Conservation (phyloP, 1,140 invertebrate genomes). For the Andrena cerasifolii region DNA sequence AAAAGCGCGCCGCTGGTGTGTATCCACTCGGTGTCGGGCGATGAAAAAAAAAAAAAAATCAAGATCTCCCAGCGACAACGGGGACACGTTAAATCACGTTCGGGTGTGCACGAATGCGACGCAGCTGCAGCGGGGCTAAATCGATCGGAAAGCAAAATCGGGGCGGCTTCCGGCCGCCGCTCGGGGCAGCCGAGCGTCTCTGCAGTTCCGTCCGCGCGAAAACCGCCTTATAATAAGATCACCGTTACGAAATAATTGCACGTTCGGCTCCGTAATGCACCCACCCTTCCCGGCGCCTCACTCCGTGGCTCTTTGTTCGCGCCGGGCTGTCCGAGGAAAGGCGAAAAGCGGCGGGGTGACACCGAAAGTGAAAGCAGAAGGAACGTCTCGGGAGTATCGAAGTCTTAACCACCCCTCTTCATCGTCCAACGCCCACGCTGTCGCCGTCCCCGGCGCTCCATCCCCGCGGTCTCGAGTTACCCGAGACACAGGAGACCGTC, state of each 20-base stretch:
- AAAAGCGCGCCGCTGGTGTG: not conserved
- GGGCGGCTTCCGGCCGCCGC: slow-evolving; percentile 25
- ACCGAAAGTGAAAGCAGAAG: not conserved
- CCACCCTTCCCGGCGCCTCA: not conserved
- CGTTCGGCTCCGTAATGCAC: slow-evolving; percentile 2
- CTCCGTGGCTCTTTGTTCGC: slow-evolving; percentile 11
- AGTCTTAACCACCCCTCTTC: slow-evolving; percentile 40
- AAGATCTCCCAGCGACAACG: slow-evolving; percentile 27
- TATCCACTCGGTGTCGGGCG: slow-evolving; percentile 5
- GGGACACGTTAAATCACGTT: slow-evolving; percentile 16
- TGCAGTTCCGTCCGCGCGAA: slow-evolving; percentile 3
- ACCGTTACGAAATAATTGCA: slow-evolving; percentile 53
- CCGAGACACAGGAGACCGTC: slow-evolving; percentile 16
- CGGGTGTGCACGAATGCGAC: slow-evolving; percentile 7
- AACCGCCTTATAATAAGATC: slow-evolving; percentile 41
- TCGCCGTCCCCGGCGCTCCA: slow-evolving; percentile 1
- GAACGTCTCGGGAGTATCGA: not conserved
- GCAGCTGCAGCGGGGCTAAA: slow-evolving; percentile 30
- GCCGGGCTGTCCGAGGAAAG: slow-evolving; percentile 21
- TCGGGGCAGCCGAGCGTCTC: not conserved
- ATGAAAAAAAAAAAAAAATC: slow-evolving; percentile 42
- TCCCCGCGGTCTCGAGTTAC: slow-evolving; percentile 23
- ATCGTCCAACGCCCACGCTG: slow-evolving; percentile 45
- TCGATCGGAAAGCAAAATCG: slow-evolving; percentile 46
- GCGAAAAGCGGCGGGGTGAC: not conserved